Base-by-base conservation (phyloP, 37 sponge, comb jelly and placozoan genomes). In the Cladorhizidae sp. region DNA sequence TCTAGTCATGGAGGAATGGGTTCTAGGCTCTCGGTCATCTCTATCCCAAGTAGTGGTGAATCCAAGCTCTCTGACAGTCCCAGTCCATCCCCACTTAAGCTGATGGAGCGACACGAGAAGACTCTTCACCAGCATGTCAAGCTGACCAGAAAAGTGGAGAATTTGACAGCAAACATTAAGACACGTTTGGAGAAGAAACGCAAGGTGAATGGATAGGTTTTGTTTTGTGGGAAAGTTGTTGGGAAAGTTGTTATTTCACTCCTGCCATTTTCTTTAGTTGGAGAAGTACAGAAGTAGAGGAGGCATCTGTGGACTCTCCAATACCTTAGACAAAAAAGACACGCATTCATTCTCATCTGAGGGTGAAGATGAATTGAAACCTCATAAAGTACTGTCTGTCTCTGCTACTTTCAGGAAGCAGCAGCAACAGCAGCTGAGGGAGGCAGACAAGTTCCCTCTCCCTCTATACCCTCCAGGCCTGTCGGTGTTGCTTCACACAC, bases 391-490 rank as follows among this genome's bases (percentile, higher is more conserved):
- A 5, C 35, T 36, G 42, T 21, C 45, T n/a, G n/a, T n/a, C 14
- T 32, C 23, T 21, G 58, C 35, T 17, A 35, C 58, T 35, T 37
- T 2, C 58, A 33, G 29, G 20, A 38, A 29, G 11, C 11, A 21
- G 9, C n/a, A 63, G 17, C 25, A 11, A 35, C 35, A 33, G 17
- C 7, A 67, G 3, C 40, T 36, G 17, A 38, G 2, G 2, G 1
- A 18, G 8, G 33, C 29, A 5, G 78, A 68, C 25, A 15, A 32
- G 22, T 40, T 36, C 2, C 72, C 72, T 43, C 56, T 80, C 40
- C 72, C 81, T n/a, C 14, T 32, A 3, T 26, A 29, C 29, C 81
- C 81, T 18, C 81, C 81, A n/a, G 81, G 81, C 23, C 35, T 17
- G 72, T 1, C 61, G 23, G 35, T 80, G 42, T 58, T 80, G 1